Evolutionary conservation across 2,888 invertebrate genomes (phyloP).

Genomic region (Drosophila formosana): DNA sequence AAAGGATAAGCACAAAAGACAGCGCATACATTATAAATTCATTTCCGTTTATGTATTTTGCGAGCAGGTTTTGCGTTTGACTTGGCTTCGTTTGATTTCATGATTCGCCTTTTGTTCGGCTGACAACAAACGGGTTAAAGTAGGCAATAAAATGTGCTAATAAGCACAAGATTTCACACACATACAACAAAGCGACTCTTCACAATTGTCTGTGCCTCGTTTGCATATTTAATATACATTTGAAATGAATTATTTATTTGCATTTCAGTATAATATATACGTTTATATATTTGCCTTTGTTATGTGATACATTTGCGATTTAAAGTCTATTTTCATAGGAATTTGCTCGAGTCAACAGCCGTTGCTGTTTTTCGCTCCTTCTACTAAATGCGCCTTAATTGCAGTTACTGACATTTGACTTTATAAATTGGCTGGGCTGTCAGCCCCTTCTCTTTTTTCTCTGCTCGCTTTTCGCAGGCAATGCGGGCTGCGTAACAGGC

Average conservation of each 20-base stretch:
- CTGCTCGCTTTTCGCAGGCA: conserved; percentile 38
- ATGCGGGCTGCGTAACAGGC: conserved; percentile 72
- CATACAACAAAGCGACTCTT: neutral
- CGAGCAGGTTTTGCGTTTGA: conserved; percentile 37
- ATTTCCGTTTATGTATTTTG: conserved; percentile 67
- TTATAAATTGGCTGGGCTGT: conserved; percentile 71
- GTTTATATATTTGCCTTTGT: neutral
- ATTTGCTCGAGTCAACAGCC: conserved; percentile 7
- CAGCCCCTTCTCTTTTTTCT: conserved; percentile 17
- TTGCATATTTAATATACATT: conserved; percentile 32
- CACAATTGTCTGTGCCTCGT: conserved; percentile 13
- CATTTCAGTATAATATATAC: neutral
- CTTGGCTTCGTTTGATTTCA: conserved; percentile 42
- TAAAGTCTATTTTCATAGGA: neutral
- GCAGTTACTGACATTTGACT: conserved; percentile 80
- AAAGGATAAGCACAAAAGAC: conserved; percentile 44
- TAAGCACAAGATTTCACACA: conserved; percentile 65
- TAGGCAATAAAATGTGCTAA: conserved; percentile 75
- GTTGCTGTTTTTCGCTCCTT: conserved; percentile 28
- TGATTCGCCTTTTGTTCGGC: conserved; percentile 40
- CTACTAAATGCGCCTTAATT: conserved; percentile 68
- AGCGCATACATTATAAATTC: conserved; percentile 71
- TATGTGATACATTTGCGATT: neutral
- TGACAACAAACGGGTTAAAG: conserved; percentile 49
- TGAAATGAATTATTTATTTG: conserved; percentile 15